Conservation (phyloP, 2,113 vertebrate species). For the Nycticryphes semicollaris region DNA sequence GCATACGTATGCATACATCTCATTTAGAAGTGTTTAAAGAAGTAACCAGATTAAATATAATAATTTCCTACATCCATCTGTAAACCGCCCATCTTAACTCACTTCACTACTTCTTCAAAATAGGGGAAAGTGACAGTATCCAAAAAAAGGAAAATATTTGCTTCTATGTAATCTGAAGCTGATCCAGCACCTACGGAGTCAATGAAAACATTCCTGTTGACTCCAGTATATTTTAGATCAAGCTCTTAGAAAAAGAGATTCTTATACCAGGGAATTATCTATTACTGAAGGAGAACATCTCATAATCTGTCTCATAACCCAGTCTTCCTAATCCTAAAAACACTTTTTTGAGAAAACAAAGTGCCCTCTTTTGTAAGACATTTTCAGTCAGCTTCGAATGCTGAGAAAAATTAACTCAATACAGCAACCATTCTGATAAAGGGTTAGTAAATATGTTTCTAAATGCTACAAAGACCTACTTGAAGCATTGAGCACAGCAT, state of each 20-base stretch:
- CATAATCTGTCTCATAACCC: not conserved
- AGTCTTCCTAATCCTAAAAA: not conserved
- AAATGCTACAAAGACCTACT: not conserved
- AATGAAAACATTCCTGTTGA: not conserved
- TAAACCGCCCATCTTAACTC: not conserved
- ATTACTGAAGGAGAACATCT: not conserved
- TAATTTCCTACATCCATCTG: not conserved
- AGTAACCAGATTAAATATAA: not conserved
- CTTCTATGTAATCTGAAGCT: not conserved
- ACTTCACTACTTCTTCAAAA: not conserved
- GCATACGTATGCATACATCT: not conserved
- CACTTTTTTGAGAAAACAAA: not conserved
- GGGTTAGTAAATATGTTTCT: not conserved
- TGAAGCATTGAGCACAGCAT: not conserved
- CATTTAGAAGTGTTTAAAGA: not conserved
- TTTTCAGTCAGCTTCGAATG: not conserved
- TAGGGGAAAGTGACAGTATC: not conserved
- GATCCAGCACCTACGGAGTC: not conserved
- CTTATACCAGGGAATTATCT: not conserved
- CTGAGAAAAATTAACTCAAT: not conserved
- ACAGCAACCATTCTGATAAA: not conserved
- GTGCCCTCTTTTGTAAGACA: not conserved
- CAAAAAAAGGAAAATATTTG: not conserved
- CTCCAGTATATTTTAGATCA: not conserved
- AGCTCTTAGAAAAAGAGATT: not conserved